phyloP scores from a whole-genome alignment of 64 coral and sea anemone species.

The Dendronephthya gigantea region DNA sequence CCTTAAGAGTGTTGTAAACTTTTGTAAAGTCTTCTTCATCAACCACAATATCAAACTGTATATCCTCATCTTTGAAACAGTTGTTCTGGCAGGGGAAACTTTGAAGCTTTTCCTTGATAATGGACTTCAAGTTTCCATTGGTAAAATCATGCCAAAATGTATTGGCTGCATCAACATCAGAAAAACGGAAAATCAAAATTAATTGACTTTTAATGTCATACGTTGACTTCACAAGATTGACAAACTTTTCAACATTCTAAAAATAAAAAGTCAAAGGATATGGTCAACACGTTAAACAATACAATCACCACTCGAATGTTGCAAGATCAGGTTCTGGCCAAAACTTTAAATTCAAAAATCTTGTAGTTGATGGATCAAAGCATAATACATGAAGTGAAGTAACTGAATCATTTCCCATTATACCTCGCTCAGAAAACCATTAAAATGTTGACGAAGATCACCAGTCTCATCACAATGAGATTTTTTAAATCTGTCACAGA shows the following conservation, averaged over 20 bases:
- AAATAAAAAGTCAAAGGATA: background rate
- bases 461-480: background rate
- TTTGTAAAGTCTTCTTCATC: background rate
- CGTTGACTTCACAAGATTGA: background rate
- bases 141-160: background rate
- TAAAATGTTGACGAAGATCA: background rate
- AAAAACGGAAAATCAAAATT: background rate
- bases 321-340: too few relatives aligned
- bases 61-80: background rate
- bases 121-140: background rate
- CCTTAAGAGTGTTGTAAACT: background rate
- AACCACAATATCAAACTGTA: background rate
- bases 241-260: background rate
- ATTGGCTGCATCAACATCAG: background rate
- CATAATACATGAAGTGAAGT: too few relatives aligned
- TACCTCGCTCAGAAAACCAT: background rate
- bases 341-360: too few relatives aligned
- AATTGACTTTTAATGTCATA: background rate
- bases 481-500: background rate
- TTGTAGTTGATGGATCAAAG: too few relatives aligned
- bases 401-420: background rate
- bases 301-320: too few relatives aligned
- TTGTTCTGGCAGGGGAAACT: background rate
- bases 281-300: background rate
- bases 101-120: background rate